Percentiles rank a stretch among this genome's conserved stretches.
phyloP scores from a whole-genome alignment of 92 coral and sea anemone genomes.

The Virgularia gustaviana region DNA sequence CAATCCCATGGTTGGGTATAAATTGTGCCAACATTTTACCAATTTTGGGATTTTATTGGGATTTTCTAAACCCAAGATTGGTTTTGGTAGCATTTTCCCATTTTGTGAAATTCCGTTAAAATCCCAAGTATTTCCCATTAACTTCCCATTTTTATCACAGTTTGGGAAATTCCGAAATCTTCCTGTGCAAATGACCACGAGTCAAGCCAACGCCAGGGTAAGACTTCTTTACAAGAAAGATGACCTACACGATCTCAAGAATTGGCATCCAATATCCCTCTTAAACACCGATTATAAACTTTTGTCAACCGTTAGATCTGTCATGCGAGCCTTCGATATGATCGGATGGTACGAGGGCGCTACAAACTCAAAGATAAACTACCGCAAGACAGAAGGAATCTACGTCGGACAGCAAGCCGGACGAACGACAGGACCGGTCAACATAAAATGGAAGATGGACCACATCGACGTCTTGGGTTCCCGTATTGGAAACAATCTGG shows the following conservation, averaged over 20 bases:
- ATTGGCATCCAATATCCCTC: no score
- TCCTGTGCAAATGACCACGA: slow-evolving; percentile 37
- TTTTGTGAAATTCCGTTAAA: slow-evolving; percentile 48
- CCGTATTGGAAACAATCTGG: background rate
- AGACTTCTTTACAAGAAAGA: no score
- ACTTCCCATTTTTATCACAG: slow-evolving; percentile 46
- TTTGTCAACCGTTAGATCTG: background rate
- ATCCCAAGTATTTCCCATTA: slow-evolving; percentile 41
- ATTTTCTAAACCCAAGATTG: slow-evolving; percentile 49
- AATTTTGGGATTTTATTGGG: slow-evolving; percentile 42
- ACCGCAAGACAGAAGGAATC: background rate
- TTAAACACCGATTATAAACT: no score
- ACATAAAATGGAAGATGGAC: background rate
- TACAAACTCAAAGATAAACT: background rate
- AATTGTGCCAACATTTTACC: slow-evolving; percentile 21
- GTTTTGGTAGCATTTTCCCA: slow-evolving; percentile 68
- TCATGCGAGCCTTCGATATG: background rate
- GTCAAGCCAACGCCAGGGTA: background rate
- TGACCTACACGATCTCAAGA: no score
- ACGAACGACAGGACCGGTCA: background rate
- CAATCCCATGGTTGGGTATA: slow-evolving; percentile 22
- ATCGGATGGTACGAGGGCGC: background rate
- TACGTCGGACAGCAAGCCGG: background rate
- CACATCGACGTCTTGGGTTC: background rate
- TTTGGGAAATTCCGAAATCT: slow-evolving; percentile 36